A percentile compares a stretch with the other conserved stretches of the same genome.
Evolutionary conservation across 2,888 invertebrate genomes (phyloP).

Genomic region (Hoplodrina blanda): DNA sequence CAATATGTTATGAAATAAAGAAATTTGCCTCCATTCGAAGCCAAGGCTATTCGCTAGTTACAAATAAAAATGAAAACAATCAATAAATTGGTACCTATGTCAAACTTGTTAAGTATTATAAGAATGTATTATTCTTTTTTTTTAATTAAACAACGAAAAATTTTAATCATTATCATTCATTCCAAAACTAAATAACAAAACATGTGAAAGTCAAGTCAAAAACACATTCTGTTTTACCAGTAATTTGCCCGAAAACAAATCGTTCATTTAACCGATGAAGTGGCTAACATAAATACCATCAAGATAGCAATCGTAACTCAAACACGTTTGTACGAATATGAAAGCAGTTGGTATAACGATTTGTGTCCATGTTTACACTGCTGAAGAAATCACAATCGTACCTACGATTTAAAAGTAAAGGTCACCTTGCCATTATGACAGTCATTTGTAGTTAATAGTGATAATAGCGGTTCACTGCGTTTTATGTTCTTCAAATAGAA

Average conservation of each 20-base stretch:
- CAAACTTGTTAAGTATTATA: too few species aligned
- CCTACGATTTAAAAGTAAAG: constrained; percentile 37
- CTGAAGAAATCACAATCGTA: constrained; percentile 42
- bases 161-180: not conserved
- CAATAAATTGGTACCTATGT: too few species aligned
- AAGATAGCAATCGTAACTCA: constrained; percentile 60
- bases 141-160: too few species aligned
- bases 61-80: too few species aligned
- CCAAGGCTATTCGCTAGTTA: too few species aligned
- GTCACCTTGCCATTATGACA: constrained; percentile 43
- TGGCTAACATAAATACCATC: constrained; percentile 57
- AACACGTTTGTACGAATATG: constrained; percentile 38
- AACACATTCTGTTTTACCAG: not conserved
- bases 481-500: constrained; percentile 31
- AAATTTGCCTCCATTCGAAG: too few species aligned
- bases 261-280: constrained; percentile 38
- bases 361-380: constrained; percentile 35
- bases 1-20: too few species aligned
- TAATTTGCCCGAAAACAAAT: constrained; percentile 39
- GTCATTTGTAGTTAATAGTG: constrained; percentile 46
- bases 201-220: constrained; percentile 2
- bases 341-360: constrained; percentile 35
- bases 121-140: too few species aligned
- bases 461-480: constrained; percentile 30
- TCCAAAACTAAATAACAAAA: not conserved